These are phyloP conservation scores for Poecilia gillii DNA, from an alignment of 2,797 vertebrate genomes.

Conservation along the genomic window DNA sequence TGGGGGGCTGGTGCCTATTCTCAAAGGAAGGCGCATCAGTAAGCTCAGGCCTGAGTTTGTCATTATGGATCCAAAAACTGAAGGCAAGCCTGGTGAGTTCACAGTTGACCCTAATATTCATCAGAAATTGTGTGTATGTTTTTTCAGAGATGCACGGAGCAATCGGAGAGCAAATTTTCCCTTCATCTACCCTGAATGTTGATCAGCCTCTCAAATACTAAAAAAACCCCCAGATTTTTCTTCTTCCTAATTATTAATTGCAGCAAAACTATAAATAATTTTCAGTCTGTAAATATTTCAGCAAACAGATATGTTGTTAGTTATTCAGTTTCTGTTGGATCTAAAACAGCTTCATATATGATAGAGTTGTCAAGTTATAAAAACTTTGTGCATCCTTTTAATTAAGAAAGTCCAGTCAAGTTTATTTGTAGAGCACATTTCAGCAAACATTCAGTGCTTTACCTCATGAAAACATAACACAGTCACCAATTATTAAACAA, in stretches of 20 bases:
- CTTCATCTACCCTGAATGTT: background rate
- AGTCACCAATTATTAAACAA: too few species aligned
- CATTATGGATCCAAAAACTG: slow-evolving; percentile 98
- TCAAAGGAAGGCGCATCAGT: slow-evolving; percentile 96
- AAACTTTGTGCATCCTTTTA: background rate
- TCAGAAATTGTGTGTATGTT: background rate
- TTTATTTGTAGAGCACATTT: too few species aligned
- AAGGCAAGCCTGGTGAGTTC: slow-evolving; percentile 90
- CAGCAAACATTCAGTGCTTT: too few species aligned
- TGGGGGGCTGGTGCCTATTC: slow-evolving; percentile 95
- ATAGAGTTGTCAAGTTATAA: background rate
- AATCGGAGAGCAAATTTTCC: background rate
- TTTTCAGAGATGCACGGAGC: background rate
- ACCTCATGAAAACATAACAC: too few species aligned
- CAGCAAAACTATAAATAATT: background rate
- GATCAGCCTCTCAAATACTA: background rate
- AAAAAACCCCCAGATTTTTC: background rate
- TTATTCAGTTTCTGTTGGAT: background rate
- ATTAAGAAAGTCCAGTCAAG: background rate
- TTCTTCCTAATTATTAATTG: background rate
- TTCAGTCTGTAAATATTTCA: background rate
- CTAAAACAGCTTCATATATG: background rate
- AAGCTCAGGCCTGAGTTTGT: slow-evolving; percentile 97
- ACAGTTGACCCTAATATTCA: background rate
- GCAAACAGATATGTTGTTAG: background rate